Evolutionary conservation across 92 coral and sea anemone species (phyloP), one percentile per base, ranked within the genome.

Genomic region (Umimayanthus kanabou): DNA sequence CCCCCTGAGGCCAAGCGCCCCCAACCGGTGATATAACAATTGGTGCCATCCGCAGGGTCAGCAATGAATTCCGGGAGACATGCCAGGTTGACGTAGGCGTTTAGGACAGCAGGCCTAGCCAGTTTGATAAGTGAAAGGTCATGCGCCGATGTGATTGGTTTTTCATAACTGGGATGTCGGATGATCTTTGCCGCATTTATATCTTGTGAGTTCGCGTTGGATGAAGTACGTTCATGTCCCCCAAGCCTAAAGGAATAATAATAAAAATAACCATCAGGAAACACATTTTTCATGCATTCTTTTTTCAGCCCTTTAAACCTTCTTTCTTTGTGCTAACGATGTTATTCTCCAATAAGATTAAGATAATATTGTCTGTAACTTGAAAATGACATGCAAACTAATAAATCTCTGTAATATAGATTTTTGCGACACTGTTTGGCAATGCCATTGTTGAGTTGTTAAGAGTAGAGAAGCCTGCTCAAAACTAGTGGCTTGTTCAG

Each of bases 71-170:
- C 86, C 2, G 86, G 86, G 6, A 82, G 76, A 82, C 86, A 82
- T 18, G 86, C 86, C 6, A 73, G 47, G 10, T 78, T 71, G 30
- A 70, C 79, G 42, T 55, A 58, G 9, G n/a, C 80, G 85, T 80
- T 80, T n/a, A 90, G 58, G 14, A 80, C 57, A 53, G 92, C 90
- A 18, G 92, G 92, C 37, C 74, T 87, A 73, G 65, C 45, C 47
- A 90, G 90, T 57, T 90, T 90, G 25, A 90, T 80, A 7, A 90
- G 80, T 1, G 92, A 58, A 45, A 90, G 88, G 25, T 90, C 92
- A 15, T 90, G 88, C 0, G 92, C 90, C 85, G 79, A 69, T 2
- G 83, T 78, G 47, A 79, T 80, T 9, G 92, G 92, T 30, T 82
- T 90, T 29, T 90, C 83, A 76, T 85, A 90, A 28, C 80, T 74